Evolutionary conservation across 2,113 vertebrate genomes (phyloP).

Genomic region (Electrona antarctica): DNA sequence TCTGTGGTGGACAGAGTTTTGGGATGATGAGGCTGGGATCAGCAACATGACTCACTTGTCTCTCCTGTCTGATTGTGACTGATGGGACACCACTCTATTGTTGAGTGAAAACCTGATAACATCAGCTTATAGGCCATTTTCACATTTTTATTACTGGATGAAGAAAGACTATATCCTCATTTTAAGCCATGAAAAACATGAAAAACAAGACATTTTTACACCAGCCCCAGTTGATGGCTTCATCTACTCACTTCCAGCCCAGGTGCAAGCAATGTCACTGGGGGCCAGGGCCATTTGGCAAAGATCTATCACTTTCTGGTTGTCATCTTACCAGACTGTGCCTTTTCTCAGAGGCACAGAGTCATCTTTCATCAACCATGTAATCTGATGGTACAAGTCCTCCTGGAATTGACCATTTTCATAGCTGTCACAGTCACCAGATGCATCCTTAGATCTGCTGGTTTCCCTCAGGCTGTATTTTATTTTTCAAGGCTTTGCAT

Average conservation of each 20-base stretch:
- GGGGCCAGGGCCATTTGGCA: slow-evolving; percentile 2
- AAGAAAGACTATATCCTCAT: background rate
- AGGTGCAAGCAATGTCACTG: slow-evolving; percentile 25
- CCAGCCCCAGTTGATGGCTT: background rate
- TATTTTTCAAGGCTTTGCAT: slow-evolving; percentile 38
- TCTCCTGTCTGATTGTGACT: slow-evolving; percentile 5
- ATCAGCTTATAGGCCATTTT: background rate
- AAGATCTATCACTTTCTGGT: slow-evolving; percentile 19
- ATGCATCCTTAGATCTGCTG: slow-evolving; percentile 47
- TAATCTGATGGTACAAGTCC: slow-evolving; percentile 39
- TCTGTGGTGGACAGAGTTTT: background rate
- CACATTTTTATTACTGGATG: background rate
- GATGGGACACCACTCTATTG: background rate
- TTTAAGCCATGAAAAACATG: background rate
- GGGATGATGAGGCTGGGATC: background rate
- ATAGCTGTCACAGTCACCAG: slow-evolving; percentile 45
- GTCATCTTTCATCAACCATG: slow-evolving; percentile 44
- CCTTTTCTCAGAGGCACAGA: slow-evolving; percentile 28
- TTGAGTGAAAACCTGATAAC: background rate
- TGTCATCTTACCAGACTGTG: slow-evolving; percentile 21
- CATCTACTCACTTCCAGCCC: background rate
- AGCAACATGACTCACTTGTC: slow-evolving; percentile 6
- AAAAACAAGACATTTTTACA: background rate
- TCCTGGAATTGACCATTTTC: slow-evolving; percentile 40
- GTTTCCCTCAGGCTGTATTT: slow-evolving; percentile 44